These are phyloP conservation scores for Hiodon alosoides DNA, from an alignment of 2,113 vertebrate genomes.

Conservation along the genomic window DNA sequence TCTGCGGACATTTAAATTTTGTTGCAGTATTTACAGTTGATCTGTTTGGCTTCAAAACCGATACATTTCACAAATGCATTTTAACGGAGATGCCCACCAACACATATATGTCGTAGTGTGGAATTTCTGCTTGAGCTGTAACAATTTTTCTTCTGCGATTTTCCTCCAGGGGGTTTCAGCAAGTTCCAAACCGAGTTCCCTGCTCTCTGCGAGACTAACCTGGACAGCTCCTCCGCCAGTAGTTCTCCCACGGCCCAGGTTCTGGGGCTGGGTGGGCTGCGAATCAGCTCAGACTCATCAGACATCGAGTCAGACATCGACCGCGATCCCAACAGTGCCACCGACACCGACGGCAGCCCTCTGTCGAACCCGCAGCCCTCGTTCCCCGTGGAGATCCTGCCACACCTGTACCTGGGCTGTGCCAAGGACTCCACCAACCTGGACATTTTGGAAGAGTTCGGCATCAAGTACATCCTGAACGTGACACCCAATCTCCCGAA, in stretches of 20 bases:
- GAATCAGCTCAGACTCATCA: constrained; percentile 71
- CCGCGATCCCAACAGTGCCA: constrained; percentile 66
- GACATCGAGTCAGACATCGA: constrained; percentile 71
- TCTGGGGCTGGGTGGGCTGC: constrained; percentile 73
- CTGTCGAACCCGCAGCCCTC: constrained; percentile 63
- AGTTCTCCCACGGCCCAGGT: constrained; percentile 64
- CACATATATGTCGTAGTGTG: neutral
- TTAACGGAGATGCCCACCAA: no score
- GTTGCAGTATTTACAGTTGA: neutral
- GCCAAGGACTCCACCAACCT: constrained; percentile 79
- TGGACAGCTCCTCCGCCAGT: constrained; percentile 61
- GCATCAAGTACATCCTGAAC: constrained; percentile 82
- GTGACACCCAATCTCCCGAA: constrained; percentile 85
- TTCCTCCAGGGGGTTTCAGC: constrained; percentile 73
- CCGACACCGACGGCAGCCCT: constrained; percentile 70
- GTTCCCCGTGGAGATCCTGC: constrained; percentile 81
- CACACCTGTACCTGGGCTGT: constrained; percentile 82
- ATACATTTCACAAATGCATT: neutral
- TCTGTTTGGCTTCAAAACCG: no score
- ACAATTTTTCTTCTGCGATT: constrained; percentile 2
- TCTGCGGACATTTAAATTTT: neutral
- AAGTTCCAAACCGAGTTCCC: constrained; percentile 79
- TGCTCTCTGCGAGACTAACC: constrained; percentile 76
- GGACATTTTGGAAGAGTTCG: constrained; percentile 70
- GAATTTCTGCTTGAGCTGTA: neutral